Percentiles rank a stretch among this genome's conserved stretches.
Evolutionary conservation across 2,888 invertebrate species (phyloP).

Genomic region (Smittia aterrima): DNA sequence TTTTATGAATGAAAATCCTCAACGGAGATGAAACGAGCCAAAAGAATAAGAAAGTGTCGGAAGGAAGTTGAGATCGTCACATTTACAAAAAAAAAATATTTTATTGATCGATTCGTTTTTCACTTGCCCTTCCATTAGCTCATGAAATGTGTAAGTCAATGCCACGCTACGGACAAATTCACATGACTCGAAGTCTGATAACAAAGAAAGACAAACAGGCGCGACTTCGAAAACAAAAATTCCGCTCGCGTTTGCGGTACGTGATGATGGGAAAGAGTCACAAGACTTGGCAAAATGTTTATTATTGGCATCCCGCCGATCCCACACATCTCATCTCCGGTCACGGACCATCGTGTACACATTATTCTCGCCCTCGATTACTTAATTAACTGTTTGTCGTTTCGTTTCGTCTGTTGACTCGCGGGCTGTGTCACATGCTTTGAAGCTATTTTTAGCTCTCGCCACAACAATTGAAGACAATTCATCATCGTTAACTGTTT

Average conservation of each 20-base stretch:
- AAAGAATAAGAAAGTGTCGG: too few species aligned
- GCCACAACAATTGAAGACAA: neutral
- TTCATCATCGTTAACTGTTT: neutral
- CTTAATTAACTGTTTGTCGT: neutral
- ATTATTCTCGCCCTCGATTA: neutral
- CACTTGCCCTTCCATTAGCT: too few species aligned
- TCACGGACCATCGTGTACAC: neutral
- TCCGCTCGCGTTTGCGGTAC: neutral
- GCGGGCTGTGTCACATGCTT: neutral
- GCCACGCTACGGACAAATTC: neutral
- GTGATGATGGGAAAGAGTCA: neutral
- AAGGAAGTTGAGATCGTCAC: too few species aligned
- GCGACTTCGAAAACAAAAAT: slow-evolving; percentile 7
- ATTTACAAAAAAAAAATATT: too few species aligned
- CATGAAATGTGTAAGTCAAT: too few species aligned
- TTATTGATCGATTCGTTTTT: too few species aligned
- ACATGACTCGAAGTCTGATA: slow-evolving; percentile 1
- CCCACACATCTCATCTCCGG: neutral
- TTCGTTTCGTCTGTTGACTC: neutral
- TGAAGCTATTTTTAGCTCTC: neutral
- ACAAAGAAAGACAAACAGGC: slow-evolving; percentile 20
- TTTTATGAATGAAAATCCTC: too few species aligned
- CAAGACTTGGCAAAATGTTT: neutral
- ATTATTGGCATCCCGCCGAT: neutral
- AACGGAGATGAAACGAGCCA: too few species aligned